Evolutionary conservation across 2,113 vertebrate species (phyloP).

Genomic region (Lasiurus cinereus): DNA sequence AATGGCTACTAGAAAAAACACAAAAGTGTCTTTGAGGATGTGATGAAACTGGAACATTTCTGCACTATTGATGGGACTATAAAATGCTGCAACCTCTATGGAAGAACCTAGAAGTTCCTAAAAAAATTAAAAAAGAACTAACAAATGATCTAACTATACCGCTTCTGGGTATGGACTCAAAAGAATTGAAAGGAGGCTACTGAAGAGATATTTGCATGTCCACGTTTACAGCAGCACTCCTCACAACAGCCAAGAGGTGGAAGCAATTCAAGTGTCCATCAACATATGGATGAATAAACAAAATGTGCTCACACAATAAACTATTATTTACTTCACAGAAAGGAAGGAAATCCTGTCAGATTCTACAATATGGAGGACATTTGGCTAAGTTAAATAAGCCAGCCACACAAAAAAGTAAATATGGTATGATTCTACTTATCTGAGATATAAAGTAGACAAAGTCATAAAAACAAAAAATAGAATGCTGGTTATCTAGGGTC

Average conservation of each 20-base stretch:
- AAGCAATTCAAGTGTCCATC: not conserved
- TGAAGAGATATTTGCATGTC: not conserved
- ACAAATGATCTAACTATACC: not conserved
- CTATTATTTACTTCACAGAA: not conserved
- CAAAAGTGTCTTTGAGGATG: not conserved
- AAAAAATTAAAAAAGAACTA: constrained; percentile 29
- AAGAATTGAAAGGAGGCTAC: not conserved
- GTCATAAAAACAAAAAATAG: not conserved
- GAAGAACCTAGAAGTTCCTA: not conserved
- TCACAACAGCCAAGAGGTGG: not conserved
- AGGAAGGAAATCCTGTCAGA: constrained; percentile 17
- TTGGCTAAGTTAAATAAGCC: not conserved
- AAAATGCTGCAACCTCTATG: not conserved
- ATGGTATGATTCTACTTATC: not conserved
- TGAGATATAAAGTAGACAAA: not conserved
- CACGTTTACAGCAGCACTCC: not conserved
- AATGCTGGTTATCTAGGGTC: not conserved
- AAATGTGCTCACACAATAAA: not conserved
- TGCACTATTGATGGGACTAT: not conserved
- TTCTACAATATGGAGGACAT: not conserved
- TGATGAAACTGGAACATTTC: not conserved
- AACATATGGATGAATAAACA: not conserved
- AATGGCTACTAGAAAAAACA: not conserved
- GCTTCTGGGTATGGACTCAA: not conserved
- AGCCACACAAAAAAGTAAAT: constrained; percentile 16